Evolutionary conservation across 1,140 invertebrate species (phyloP).

Genomic region (Leucophenga varia): DNA sequence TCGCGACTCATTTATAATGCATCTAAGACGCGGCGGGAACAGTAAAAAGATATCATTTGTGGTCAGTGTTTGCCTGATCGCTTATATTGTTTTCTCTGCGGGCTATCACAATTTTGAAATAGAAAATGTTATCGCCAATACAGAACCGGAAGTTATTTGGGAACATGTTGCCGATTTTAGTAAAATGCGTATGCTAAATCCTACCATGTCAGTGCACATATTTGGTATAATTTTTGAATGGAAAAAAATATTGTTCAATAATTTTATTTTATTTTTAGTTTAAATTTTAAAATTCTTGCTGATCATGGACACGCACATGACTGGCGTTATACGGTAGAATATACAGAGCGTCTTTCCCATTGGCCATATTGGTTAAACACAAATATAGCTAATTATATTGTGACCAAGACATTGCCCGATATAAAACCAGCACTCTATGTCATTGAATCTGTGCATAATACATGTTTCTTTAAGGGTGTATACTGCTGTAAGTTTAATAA

Average conservation of each 20-base stretch:
- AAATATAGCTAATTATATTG: slow-evolving; percentile 62
- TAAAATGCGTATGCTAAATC: slow-evolving; percentile 70
- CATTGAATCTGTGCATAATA: slow-evolving; percentile 65
- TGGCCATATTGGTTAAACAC: slow-evolving; percentile 65
- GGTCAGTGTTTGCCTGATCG: slow-evolving; percentile 19
- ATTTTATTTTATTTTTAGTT: slow-evolving; percentile 54
- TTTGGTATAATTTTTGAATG: background rate
- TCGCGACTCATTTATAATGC: slow-evolving; percentile 12
- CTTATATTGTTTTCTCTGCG: slow-evolving; percentile 42
- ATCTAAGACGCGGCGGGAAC: slow-evolving; percentile 34
- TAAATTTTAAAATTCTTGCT: slow-evolving; percentile 63
- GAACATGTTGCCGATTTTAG: slow-evolving; percentile 74
- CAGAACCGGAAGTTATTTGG: slow-evolving; percentile 66
- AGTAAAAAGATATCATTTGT: slow-evolving; percentile 32
- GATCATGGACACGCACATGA: slow-evolving; percentile 68
- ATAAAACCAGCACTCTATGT: slow-evolving; percentile 54
- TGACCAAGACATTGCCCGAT: slow-evolving; percentile 57
- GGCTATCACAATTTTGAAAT: slow-evolving; percentile 49
- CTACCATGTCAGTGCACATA: slow-evolving; percentile 65
- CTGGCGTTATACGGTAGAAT: slow-evolving; percentile 70
- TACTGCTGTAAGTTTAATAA: slow-evolving; percentile 63
- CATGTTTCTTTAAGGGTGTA: slow-evolving; percentile 63
- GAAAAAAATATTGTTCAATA: slow-evolving; percentile 1
- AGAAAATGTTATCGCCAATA: slow-evolving; percentile 58
- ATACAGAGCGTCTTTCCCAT: slow-evolving; percentile 66